Conservation (phyloP, 2,797 vertebrate genomes). For the Tapirus indicus region DNA sequence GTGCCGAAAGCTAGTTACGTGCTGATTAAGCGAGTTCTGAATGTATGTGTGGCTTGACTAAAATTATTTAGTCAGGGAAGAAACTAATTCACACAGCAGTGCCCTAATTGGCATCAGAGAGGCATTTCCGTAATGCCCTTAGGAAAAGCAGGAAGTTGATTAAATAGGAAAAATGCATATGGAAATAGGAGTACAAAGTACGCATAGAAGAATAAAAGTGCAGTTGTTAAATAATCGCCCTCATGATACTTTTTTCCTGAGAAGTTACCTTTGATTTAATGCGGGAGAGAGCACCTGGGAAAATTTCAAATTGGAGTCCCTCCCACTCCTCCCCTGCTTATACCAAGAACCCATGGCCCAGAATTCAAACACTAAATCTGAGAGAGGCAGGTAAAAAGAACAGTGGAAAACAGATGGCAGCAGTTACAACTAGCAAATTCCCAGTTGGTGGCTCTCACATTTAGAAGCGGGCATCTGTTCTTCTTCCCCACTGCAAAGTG, state of each 20-base stretch:
- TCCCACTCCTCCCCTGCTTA: conserved; percentile 64
- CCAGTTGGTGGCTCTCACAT: conserved; percentile 90
- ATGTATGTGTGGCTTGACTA: conserved; percentile 55
- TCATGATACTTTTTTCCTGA: conserved; percentile 45
- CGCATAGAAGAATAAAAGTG: conserved; percentile 74
- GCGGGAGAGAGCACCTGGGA: conserved; percentile 77
- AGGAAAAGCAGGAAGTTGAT: conserved; percentile 76
- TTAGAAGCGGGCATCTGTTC: conserved; percentile 91
- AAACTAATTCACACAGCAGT: conserved; percentile 76
- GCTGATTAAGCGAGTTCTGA: conserved; percentile 77
- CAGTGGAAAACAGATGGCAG: conserved; percentile 91
- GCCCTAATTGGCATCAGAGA: conserved; percentile 81
- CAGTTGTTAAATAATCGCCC: conserved; percentile 79
- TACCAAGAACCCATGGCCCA: conserved; percentile 68
- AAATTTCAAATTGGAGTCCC: conserved; percentile 74
- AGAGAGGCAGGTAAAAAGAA: conserved; percentile 89
- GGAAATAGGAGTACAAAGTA: conserved; percentile 73
- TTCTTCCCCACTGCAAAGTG: conserved; percentile 86
- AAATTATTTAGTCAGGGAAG: conserved; percentile 82
- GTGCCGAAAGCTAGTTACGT: conserved; percentile 49
- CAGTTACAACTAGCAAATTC: conserved; percentile 90
- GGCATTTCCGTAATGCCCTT: conserved; percentile 72
- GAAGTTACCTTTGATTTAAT: conserved; percentile 82
- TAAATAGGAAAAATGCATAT: conserved; percentile 72
- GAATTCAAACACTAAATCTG: conserved; percentile 85